Base-by-base conservation (phyloP, 1,140 invertebrate species). In the Sitobion miscanthi region DNA sequence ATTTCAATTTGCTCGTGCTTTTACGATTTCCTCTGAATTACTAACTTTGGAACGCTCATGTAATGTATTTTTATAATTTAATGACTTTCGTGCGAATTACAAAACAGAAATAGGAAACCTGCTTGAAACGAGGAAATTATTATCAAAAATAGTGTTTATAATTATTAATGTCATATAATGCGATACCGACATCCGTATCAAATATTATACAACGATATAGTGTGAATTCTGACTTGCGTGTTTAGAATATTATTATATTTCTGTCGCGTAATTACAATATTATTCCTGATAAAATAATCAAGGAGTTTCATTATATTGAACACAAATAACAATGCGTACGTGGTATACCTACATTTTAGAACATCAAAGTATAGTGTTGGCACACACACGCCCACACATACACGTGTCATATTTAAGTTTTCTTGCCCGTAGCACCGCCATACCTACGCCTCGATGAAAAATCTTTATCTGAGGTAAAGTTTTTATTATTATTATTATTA, bases 401-500 rank as follows among this genome's bases (percentile, higher is more conserved):
- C 42, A 49, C 11, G 30, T 45, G 45, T n/a, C 25, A 86, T 47
- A n/a, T 86, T n/a, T 47, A 88, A 25, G 45, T n/a, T 54, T 54
- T 52, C 2, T 52, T n/a, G 5, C 14, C 14, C 6, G 11, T 62
- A 62, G 2, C 62, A 77, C n/a, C 62, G n/a, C 47, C 35, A 35
- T 17, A 20, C 14, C 14, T 35, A 9, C 47, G 5, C 21, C 20
- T 2, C 21, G 49, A 88, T 49, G n/a, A 88, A 88, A 88, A 49
- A 88, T 88, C 49, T 35, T 35, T 88, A 35, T 88, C 49, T 49
- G 17, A 49, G 47, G 47, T 54, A 52, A 49, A 88, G 20, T 52
- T 52, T 88, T 35, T 88, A 69, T 69, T 69, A 69, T 69, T 77
- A 77, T 52, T 69, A 69, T 52, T 77, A 77, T 77, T 77, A 77